Percentiles rank a stretch among this genome's conserved stretches.
phyloP scores from a whole-genome alignment of 1,140 invertebrate species.

The Pogonus chalceus region DNA sequence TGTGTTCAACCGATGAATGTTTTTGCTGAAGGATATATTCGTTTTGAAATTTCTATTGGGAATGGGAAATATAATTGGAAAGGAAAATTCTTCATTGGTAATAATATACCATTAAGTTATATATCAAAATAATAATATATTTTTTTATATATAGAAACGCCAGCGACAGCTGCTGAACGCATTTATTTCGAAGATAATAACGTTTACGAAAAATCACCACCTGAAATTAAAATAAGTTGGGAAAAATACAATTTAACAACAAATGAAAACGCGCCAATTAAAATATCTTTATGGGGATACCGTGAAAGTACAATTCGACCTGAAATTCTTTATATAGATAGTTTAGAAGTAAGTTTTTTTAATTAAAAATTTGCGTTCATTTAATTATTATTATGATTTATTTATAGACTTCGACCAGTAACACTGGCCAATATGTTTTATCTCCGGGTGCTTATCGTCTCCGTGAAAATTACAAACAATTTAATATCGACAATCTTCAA shows the following conservation, averaged over 20 bases:
- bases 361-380: not conserved
- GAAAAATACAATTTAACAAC: constrained; percentile 73
- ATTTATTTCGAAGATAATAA: constrained; percentile 69
- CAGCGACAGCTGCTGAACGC: constrained; percentile 69
- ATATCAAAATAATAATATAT: not conserved
- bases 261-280: constrained; percentile 60
- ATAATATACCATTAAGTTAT: not conserved
- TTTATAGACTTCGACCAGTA: constrained; percentile 38
- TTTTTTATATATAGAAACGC: constrained; percentile 56
- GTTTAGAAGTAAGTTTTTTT: constrained; percentile 34
- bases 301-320: constrained; percentile 68
- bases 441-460: constrained; percentile 50
- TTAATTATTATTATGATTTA: not conserved
- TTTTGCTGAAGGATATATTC: constrained; percentile 83
- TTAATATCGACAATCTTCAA: constrained; percentile 63
- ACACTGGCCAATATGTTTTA: constrained; percentile 57
- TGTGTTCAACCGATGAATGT: constrained; percentile 75
- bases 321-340: constrained; percentile 51
- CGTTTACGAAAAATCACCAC: constrained; percentile 60
- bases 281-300: constrained; percentile 79
- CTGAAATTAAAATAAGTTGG: constrained; percentile 70
- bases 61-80: constrained; percentile 81
- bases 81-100: constrained; percentile 84
- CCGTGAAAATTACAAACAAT: constrained; percentile 53
- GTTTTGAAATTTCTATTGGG: constrained; percentile 77